Percentiles rank a stretch among this genome's conserved stretches.
phyloP scores from a whole-genome alignment of 2,888 invertebrate species.

The Noctua janthina region DNA sequence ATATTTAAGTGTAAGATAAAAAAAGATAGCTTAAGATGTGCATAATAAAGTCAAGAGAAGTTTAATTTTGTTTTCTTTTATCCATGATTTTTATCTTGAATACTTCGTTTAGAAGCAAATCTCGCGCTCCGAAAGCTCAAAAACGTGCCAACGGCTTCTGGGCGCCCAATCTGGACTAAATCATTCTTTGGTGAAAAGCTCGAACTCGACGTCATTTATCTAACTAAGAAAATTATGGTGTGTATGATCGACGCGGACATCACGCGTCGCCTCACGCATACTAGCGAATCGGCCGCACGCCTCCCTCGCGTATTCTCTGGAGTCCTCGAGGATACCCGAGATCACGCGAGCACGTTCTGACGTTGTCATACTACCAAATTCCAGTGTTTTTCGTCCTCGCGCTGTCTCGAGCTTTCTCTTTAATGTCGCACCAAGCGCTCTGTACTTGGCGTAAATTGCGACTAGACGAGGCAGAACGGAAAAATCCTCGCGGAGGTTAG shows the following conservation, averaged over 20 bases:
- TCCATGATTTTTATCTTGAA: not conserved
- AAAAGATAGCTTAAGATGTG: slow-evolving; percentile 42
- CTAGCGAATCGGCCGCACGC: too few relatives aligned
- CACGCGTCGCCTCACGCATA: too few relatives aligned
- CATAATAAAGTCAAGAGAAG: slow-evolving; percentile 48
- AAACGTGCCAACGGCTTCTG: not conserved
- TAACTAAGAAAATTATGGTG: not conserved
- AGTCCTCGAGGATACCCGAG: not conserved
- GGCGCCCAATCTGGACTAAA: too few relatives aligned
- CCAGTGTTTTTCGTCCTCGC: too few relatives aligned
- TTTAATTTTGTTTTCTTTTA: slow-evolving; percentile 5
- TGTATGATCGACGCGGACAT: too few relatives aligned
- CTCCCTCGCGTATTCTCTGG: not conserved
- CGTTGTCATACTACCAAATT: not conserved
- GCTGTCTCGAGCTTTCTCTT: too few relatives aligned
- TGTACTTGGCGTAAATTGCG: too few relatives aligned
- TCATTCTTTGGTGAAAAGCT: too few relatives aligned
- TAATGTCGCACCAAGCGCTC: too few relatives aligned
- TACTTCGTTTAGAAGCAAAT: not conserved
- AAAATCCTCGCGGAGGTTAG: too few relatives aligned
- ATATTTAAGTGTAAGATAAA: slow-evolving; percentile 39
- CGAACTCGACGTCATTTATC: not conserved
- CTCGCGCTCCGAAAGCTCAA: not conserved
- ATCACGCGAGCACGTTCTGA: not conserved
- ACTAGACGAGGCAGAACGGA: too few relatives aligned